Percentiles rank a stretch among this genome's conserved stretches.
phyloP scores from a whole-genome alignment of 2,797 vertebrate species.

The Anableps anableps region DNA sequence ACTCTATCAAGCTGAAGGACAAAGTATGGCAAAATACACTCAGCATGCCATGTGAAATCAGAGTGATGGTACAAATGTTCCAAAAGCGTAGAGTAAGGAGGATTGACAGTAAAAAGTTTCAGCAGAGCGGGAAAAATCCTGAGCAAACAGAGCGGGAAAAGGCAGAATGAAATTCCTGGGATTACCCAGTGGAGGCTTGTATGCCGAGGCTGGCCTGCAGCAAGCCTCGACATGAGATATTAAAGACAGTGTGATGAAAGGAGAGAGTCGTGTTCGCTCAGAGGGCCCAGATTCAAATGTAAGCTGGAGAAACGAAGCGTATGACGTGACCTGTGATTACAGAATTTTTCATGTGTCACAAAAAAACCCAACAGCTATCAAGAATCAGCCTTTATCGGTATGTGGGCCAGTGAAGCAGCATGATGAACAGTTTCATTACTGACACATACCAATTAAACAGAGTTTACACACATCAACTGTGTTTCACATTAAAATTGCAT shows the following conservation, averaged over 20 bases:
- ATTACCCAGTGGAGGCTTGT: conserved; percentile 59
- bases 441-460: conserved; percentile 7
- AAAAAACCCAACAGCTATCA: conserved; percentile 20
- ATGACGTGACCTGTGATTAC: conserved; percentile 66
- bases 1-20: conserved; percentile 30
- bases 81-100: neutral
- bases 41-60: neutral
- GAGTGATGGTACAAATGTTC: neutral
- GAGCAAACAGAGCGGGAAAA: conserved; percentile 24
- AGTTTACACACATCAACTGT: neutral
- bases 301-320: conserved; percentile 47
- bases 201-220: conserved; percentile 72
- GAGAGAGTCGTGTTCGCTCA: conserved; percentile 39
- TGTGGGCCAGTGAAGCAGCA: conserved; percentile 42
- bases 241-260: conserved; percentile 66
- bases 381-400: conserved; percentile 44
- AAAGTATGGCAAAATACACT: conserved; percentile 46
- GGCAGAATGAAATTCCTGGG: conserved; percentile 67
- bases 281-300: conserved; percentile 40
- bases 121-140: conserved; percentile 17
- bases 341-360: conserved; percentile 26
- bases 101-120: conserved; percentile 8
- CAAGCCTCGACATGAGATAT: conserved; percentile 57
- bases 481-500: conserved; percentile 31
- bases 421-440: conserved; percentile 6